Base-by-base conservation (phyloP, 1,140 invertebrate genomes). In the Limonius californicus region DNA sequence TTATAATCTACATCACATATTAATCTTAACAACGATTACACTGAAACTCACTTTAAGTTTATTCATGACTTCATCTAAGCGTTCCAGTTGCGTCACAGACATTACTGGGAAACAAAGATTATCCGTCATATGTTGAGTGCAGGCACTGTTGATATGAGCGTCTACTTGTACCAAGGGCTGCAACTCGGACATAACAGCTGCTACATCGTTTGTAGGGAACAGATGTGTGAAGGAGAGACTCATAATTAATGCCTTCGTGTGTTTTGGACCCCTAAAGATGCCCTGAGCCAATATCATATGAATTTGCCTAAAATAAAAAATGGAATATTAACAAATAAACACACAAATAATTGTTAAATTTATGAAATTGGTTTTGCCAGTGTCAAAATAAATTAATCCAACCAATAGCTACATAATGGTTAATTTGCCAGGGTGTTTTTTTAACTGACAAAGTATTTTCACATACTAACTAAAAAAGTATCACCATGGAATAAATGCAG, bases 281-380 rank as follows among this genome's bases (percentile, higher is more conserved):
- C 78, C 80, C 39, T 80, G 67, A 6, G 82, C 82, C 27, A 84
- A 72, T 8, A 80, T 73, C 70, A 79, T 79, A 66, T 83, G 80
- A 9, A 83, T 77, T 68, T 80, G 77, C 65, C 65, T 69, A 63
- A n/a, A n/a, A n/a, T n/a, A n/a, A 35, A 35, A n/a, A n/a, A n/a
- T n/a, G n/a, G n/a, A n/a, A n/a, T n/a, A n/a, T n/a, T n/a, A n/a
- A n/a, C n/a, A 43, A 55, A 57, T 21, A 12, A 50, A 12, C 15
- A 50, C 16, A n/a, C n/a, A n/a, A 14, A 35, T 35, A 35, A 8
- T 35, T n/a, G 7, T 35, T 8, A 7, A 35, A 35, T 8, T 35
- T 35, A 35, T 7, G 7, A 35, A 35, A 35, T n/a, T 35, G 32
- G n/a, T 8, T 35, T 35, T 35, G 32, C 32, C n/a, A n/a, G n/a